These are phyloP conservation scores for Pyrrhia umbra DNA, from an alignment of 2,888 invertebrate species.

Conservation along the genomic window DNA sequence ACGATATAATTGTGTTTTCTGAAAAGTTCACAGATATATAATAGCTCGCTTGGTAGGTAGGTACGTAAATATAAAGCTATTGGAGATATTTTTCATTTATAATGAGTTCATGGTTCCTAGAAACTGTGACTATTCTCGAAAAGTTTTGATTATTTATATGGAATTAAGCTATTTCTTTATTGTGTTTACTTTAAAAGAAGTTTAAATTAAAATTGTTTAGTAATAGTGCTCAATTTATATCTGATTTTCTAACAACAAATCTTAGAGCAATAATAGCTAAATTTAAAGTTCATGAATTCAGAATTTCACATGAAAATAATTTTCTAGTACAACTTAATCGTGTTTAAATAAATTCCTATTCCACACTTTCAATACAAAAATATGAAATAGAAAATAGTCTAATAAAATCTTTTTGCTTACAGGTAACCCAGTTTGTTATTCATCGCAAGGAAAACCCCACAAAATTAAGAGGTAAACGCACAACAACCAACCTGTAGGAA, in stretches of 20 bases:
- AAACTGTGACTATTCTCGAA: background rate
- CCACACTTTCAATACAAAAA: background rate
- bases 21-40: background rate
- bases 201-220: background rate
- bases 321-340: background rate
- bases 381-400: conserved; percentile 5
- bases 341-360: background rate
- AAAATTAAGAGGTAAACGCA: conserved; percentile 66
- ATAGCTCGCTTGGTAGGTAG: background rate
- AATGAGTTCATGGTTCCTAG: conserved; percentile 15
- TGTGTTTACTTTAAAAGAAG: background rate
- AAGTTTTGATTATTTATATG: background rate
- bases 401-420: conserved; percentile 68
- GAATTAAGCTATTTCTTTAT: background rate
- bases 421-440: conserved; percentile 69
- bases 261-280: too few relatives aligned
- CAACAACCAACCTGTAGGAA: conserved; percentile 66
- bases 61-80: conserved; percentile 13
- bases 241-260: too few relatives aligned
- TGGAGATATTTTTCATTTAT: conserved; percentile 28
- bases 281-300: too few relatives aligned
- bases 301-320: background rate
- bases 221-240: too few relatives aligned
- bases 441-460: conserved; percentile 52
- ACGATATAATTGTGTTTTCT: background rate